Evolutionary conservation across 2,113 vertebrate genomes (phyloP).

Genomic region (Gasterosteus aculeatus): DNA sequence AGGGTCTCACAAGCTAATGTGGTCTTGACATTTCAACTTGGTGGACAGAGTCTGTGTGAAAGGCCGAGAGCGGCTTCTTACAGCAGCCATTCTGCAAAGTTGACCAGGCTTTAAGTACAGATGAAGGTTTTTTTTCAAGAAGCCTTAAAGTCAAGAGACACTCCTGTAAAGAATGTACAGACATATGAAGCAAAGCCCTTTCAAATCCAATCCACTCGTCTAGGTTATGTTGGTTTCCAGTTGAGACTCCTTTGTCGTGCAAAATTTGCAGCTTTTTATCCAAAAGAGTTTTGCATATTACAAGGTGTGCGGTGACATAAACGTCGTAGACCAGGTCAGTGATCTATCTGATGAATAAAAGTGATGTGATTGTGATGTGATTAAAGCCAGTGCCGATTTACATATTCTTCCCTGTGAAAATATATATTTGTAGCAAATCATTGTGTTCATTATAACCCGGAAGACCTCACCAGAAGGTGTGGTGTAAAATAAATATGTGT

Average conservation of each 20-base stretch:
- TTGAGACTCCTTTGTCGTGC: neutral
- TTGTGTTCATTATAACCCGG: neutral
- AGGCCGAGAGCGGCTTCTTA: conserved; percentile 61
- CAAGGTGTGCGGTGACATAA: neutral
- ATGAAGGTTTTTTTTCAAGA: conserved; percentile 63
- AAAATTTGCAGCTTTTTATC: neutral
- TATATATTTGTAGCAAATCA: neutral
- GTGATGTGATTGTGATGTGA: neutral
- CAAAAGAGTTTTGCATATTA: neutral
- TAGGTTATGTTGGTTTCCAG: neutral
- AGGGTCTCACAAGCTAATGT: conserved; percentile 60
- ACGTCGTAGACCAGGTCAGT: neutral
- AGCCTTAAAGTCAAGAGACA: conserved; percentile 70
- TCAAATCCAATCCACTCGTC: conserved; percentile 5
- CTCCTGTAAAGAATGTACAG: conserved; percentile 34
- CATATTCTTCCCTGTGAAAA: neutral
- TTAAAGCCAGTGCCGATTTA: neutral
- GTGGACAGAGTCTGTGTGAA: conserved; percentile 70
- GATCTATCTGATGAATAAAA: neutral
- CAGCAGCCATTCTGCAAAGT: conserved; percentile 54
- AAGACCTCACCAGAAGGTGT: conserved; percentile 8
- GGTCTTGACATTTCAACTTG: conserved; percentile 73
- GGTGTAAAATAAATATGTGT: neutral
- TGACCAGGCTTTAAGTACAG: conserved; percentile 56
- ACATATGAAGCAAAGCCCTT: conserved; percentile 2